These are phyloP conservation scores for Leuciscus waleckii DNA, from an alignment of 2,797 vertebrate genomes.

Conservation along the genomic window DNA sequence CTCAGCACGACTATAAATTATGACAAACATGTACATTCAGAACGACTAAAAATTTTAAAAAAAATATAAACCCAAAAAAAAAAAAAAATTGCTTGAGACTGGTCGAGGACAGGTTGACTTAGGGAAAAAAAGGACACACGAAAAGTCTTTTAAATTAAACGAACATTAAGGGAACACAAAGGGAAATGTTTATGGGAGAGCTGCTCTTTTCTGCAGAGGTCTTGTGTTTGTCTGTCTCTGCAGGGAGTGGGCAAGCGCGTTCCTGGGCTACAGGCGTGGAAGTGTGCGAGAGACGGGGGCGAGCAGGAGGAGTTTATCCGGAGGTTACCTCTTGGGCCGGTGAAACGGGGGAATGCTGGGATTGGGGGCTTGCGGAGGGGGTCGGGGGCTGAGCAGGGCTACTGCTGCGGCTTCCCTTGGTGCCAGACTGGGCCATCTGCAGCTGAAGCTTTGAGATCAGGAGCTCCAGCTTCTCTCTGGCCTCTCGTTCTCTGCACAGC, in stretches of 20 bases:
- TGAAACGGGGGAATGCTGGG: slow-evolving; percentile 68
- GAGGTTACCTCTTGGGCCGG: slow-evolving; percentile 65
- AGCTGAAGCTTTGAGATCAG: slow-evolving; percentile 89
- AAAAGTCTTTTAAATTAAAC: slow-evolving; percentile 65
- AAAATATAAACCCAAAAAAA: too few species aligned
- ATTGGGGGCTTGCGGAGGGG: slow-evolving; percentile 72
- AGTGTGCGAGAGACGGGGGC: neutral
- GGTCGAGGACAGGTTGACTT: slow-evolving; percentile 65
- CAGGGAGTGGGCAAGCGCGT: slow-evolving; percentile 55
- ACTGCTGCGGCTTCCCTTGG: slow-evolving; percentile 61
- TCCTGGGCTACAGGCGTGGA: slow-evolving; percentile 41
- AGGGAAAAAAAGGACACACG: slow-evolving; percentile 40
- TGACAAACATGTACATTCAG: slow-evolving; percentile 78
- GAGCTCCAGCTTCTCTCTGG: slow-evolving; percentile 90
- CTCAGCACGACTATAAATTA: slow-evolving; percentile 83
- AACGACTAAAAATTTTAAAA: too few species aligned
- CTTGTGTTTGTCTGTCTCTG: slow-evolving; percentile 61
- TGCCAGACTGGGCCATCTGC: slow-evolving; percentile 77
- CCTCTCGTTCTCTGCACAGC: slow-evolving; percentile 89
- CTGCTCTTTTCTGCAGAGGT: slow-evolving; percentile 62
- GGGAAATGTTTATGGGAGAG: slow-evolving; percentile 48
- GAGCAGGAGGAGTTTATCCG: slow-evolving; percentile 57
- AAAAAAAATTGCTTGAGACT: slow-evolving; percentile 70
- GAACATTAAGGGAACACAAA: slow-evolving; percentile 37
- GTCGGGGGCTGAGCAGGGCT: slow-evolving; percentile 75